These are phyloP conservation scores for Crenichthys baileyi DNA, from an alignment of 2,797 vertebrate species.

Conservation along the genomic window DNA sequence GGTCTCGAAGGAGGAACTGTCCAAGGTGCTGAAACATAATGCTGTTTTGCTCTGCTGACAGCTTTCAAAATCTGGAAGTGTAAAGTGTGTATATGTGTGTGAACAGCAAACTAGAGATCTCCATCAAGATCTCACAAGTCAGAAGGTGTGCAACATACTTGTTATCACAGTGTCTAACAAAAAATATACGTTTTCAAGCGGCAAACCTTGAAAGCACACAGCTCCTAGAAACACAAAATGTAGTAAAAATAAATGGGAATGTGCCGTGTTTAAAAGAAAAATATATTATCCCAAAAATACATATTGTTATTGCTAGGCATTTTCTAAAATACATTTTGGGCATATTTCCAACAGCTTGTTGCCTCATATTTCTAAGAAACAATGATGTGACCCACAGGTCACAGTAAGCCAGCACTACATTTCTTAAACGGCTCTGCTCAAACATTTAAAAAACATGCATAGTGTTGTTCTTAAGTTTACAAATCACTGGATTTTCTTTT, in stretches of 20 bases:
- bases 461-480: too few relatives aligned
- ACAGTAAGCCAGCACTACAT: too few relatives aligned
- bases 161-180: conserved; percentile 51
- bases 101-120: conserved; percentile 69
- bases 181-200: conserved; percentile 35
- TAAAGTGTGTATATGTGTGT: conserved; percentile 52
- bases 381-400: not conserved
- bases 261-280: not conserved
- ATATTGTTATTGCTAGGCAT: not conserved
- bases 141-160: conserved; percentile 52
- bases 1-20: conserved; percentile 73
- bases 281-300: not conserved
- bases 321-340: not conserved
- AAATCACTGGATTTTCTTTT: not conserved
- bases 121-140: conserved; percentile 67
- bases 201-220: conserved; percentile 26
- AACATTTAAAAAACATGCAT: not conserved
- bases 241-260: not conserved
- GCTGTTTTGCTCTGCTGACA: conserved; percentile 50
- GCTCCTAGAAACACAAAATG: conserved; percentile 1
- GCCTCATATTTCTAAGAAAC: too few relatives aligned
- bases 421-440: too few relatives aligned
- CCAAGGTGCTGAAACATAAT: conserved; percentile 71
- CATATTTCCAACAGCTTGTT: not conserved
- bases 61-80: conserved; percentile 72